These are phyloP conservation scores for Eremobia ochroleuca DNA, from an alignment of 2,888 invertebrate genomes.

Conservation along the genomic window DNA sequence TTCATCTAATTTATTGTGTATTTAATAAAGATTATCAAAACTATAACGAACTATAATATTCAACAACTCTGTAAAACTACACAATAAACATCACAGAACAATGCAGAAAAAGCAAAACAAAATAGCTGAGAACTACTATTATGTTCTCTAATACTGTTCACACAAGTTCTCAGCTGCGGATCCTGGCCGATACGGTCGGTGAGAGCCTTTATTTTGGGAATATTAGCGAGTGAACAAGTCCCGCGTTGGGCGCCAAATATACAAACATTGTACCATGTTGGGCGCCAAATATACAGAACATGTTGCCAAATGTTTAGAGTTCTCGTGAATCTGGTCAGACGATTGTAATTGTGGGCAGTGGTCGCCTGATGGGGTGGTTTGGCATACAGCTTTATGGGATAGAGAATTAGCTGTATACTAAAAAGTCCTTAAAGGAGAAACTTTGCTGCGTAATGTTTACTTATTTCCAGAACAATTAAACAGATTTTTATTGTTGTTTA, in stretches of 20 bases:
- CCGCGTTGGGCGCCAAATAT: slow-evolving; percentile 58
- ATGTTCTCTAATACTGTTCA: slow-evolving; percentile 54
- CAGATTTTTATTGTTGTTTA: neutral
- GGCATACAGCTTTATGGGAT: slow-evolving; percentile 22
- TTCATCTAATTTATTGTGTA: slow-evolving; percentile 5
- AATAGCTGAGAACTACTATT: slow-evolving; percentile 58
- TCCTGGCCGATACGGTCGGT: slow-evolving; percentile 31
- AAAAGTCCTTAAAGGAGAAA: slow-evolving; percentile 4
- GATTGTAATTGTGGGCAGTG: slow-evolving; percentile 22
- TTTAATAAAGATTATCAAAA: slow-evolving; percentile 36
- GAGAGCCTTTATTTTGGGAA: slow-evolving; percentile 56
- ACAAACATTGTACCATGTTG: slow-evolving; percentile 34
- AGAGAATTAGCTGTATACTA: slow-evolving; percentile 18
- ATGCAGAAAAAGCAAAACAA: slow-evolving; percentile 51
- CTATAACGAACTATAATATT: slow-evolving; percentile 20
- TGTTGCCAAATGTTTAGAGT: slow-evolving; percentile 49
- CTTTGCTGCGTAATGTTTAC: neutral
- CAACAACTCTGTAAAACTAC: slow-evolving; percentile 21
- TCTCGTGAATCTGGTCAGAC: slow-evolving; percentile 29
- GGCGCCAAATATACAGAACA: slow-evolving; percentile 52
- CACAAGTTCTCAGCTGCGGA: slow-evolving; percentile 54
- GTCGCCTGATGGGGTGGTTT: slow-evolving; percentile 31
- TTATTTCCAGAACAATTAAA: slow-evolving; percentile 10
- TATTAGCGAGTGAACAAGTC: slow-evolving; percentile 55
- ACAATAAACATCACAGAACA: slow-evolving; percentile 56